phyloP scores from a whole-genome alignment of 1,140 invertebrate genomes.

The Eriosoma lanigerum region DNA sequence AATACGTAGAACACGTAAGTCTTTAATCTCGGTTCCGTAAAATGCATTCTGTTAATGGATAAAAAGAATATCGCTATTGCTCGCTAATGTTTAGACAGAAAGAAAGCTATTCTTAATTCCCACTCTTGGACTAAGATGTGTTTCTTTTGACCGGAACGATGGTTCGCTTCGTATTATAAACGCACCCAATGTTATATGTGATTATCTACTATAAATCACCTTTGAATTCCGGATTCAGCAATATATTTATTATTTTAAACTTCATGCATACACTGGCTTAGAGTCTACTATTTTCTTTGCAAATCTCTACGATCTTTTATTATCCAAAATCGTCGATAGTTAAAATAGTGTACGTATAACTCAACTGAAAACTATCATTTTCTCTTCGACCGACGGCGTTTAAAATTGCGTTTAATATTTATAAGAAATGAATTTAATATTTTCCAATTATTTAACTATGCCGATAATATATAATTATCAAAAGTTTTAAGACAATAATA shows the following conservation, averaged over 20 bases:
- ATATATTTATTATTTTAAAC: not conserved
- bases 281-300: too few species aligned
- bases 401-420: too few species aligned
- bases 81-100: conserved; percentile 13
- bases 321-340: too few species aligned
- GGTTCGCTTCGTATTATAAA: not conserved
- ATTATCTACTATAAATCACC: conserved; percentile 11
- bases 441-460: too few species aligned
- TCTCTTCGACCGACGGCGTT: too few species aligned
- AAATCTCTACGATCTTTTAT: too few species aligned
- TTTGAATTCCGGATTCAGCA: not conserved
- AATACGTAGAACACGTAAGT: not conserved
- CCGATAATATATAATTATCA: too few species aligned
- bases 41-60: not conserved
- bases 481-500: too few species aligned
- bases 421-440: too few species aligned
- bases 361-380: too few species aligned
- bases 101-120: not conserved
- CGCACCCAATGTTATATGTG: not conserved
- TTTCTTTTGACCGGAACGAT: not conserved
- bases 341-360: too few species aligned
- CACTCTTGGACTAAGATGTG: not conserved
- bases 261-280: too few species aligned
- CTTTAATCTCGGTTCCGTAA: not conserved
- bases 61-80: not conserved